Evolutionary conservation across 2,888 invertebrate species (phyloP), one percentile per base, ranked within the genome.

Genomic region (Lamellibrachia columna): DNA sequence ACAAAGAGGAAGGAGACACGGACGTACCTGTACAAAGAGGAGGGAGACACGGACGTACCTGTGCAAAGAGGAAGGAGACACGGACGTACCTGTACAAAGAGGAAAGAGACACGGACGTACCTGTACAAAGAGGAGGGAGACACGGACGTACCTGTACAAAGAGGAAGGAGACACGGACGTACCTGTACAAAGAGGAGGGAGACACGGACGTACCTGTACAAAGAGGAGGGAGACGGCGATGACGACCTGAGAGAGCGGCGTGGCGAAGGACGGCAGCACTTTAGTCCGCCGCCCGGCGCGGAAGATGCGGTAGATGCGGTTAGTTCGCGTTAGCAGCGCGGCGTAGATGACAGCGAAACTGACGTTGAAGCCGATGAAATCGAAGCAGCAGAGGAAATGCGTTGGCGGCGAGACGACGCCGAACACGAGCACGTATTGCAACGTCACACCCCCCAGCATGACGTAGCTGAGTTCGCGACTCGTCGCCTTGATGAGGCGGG

Each of bases 281-380:
- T 94, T 95, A 0, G 95, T 95, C 90, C 95, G 93, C 75, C 94
- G 93, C 0, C 95, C 95, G 2, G 95, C 94, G 52, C 94, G 94
- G 93, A 96, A 96, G 90, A 96, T 95, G 22, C 95, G 94, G 94
- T 95, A 95, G 52, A 96, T 96, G 52, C 96, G 93, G 92, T 96
- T 96, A 7, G 96, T 96, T 92, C 95, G 94, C 53, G 95, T 95
- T 52, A 96, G 93, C 28, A 96, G 93, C 0, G 96, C 95, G 2
- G 95, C 95, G 93, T 96, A 96, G 28, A 95, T 95, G 75, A 95
- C 93, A 40, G 96, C 95, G 94, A 96, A 95, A 92, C 95, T 95
- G 90, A 96, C 93, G 92, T 95, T 95, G 93, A 96, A 96, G 9
- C 95, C 95, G 55, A 95, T 93, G 93, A 95, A 95, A 91, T 95